phyloP scores from a whole-genome alignment of 2,888 invertebrate species.

The Ferdinandea cuprea region DNA sequence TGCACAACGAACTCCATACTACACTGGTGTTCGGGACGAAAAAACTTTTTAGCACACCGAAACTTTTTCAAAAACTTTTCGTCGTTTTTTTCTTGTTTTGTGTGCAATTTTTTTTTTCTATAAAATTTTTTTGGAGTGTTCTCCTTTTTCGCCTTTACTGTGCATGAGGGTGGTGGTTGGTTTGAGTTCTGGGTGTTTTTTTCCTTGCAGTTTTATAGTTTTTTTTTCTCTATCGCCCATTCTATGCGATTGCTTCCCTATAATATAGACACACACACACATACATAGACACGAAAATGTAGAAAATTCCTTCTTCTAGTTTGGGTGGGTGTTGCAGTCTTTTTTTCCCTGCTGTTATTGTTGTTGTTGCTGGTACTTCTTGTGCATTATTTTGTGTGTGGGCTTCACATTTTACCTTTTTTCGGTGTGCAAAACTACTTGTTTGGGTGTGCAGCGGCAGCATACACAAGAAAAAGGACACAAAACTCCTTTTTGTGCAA shows the following conservation, averaged over 20 bases:
- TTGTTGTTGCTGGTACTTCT: slow-evolving; percentile 22
- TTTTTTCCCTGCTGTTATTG: slow-evolving; percentile 57
- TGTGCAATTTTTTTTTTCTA: slow-evolving; percentile 64
- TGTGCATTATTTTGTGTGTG: slow-evolving; percentile 68
- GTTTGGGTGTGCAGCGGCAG: slow-evolving; percentile 76
- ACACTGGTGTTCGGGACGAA: slow-evolving; percentile 76
- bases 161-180: slow-evolving; percentile 25
- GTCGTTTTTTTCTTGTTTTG: slow-evolving; percentile 72
- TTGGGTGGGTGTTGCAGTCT: slow-evolving; percentile 45
- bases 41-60: slow-evolving; percentile 82
- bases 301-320: slow-evolving; percentile 55
- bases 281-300: slow-evolving; percentile 19
- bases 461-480: slow-evolving; percentile 76
- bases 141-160: slow-evolving; percentile 61
- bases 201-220: slow-evolving; percentile 64
- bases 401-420: slow-evolving; percentile 72
- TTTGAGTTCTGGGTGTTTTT: slow-evolving; percentile 47
- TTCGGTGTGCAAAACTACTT: slow-evolving; percentile 77
- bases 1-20: slow-evolving; percentile 81
- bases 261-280: slow-evolving; percentile 36
- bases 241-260: slow-evolving; percentile 55
- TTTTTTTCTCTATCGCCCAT: slow-evolving; percentile 65
- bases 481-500: slow-evolving; percentile 75
- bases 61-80: slow-evolving; percentile 82
- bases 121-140: slow-evolving; percentile 60